Evolutionary conservation across 1,140 invertebrate species (phyloP), one percentile per base, ranked within the genome.

Genomic region (Protaetia brevitarsis): DNA sequence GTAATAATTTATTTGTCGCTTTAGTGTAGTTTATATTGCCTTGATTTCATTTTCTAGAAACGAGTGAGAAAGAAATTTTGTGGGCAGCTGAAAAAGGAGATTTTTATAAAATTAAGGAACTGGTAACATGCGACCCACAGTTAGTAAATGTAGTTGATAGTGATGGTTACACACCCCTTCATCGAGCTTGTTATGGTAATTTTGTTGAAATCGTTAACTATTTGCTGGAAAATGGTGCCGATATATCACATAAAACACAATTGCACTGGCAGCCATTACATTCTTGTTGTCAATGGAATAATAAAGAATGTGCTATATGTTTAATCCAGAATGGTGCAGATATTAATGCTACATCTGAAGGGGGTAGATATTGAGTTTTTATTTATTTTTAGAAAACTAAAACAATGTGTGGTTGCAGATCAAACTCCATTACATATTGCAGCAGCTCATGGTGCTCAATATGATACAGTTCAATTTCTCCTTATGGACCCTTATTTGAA

Each of bases 191-290:
- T 66, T 98, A 98, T 76, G 91, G 89, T 69, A 91, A 95, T 75
- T 89, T 97, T 75, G 63, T 87, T 6, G 84, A 91, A 60, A 82
- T 93, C 41, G 88, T 93, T 8, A 83, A 90, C 76, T 87, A 90
- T 73, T 77, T 99, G 56, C 72, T 98, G 7, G 80, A 85, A 73
- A 78, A 85, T 70, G 87, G 88, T 7, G 95, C 95, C 0, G 82
- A 93, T 77, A 81, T 94, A 28, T 79, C 85, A 72, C 85, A 89
- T 0, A 82, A 83, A 76, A 98, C 96, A 2, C 82, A 87, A 37
- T 87, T 97, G 73, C 87, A 88, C 2, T 99, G 97, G 97, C 90
- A 93, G 66, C 94, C 96, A 0, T 77, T 99, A 45, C 96, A 98
- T 82, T 96, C 92, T 10, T 91, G 91, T 31, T 91, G 90, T 73